phyloP scores from a whole-genome alignment of 2,888 invertebrate genomes.

The Campopleginae sp. region DNA sequence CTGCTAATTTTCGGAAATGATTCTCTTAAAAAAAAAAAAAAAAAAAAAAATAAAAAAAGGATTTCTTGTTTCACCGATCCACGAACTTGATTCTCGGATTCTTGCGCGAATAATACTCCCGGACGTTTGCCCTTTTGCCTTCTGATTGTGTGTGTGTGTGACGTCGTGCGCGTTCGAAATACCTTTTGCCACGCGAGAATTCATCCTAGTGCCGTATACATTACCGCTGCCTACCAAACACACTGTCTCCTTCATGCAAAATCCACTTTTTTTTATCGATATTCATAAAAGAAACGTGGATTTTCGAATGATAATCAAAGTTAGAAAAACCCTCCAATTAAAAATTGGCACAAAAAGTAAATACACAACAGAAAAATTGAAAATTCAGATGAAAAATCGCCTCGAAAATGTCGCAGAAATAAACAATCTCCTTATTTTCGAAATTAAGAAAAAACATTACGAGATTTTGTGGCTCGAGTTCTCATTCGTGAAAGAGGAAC shows the following conservation, averaged over 20 bases:
- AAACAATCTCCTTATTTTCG: neutral
- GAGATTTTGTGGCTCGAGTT: neutral
- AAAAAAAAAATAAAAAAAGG: slow-evolving; percentile 27
- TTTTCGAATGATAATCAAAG: neutral
- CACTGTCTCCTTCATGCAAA: neutral
- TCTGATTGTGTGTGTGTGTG: slow-evolving; percentile 41
- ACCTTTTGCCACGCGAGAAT: slow-evolving; percentile 46
- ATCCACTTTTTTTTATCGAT: neutral
- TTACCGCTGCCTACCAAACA: neutral
- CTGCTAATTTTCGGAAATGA: neutral
- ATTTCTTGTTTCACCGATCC: slow-evolving; percentile 10
- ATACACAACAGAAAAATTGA: no score
- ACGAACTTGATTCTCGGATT: slow-evolving; percentile 12
- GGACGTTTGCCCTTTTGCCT: slow-evolving; percentile 53
- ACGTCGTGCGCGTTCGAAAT: slow-evolving; percentile 48
- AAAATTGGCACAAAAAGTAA: neutral
- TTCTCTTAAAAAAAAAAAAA: slow-evolving; percentile 1
- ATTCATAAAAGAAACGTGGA: neutral
- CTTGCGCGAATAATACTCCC: slow-evolving; percentile 53
- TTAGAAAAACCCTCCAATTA: neutral
- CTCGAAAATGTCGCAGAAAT: neutral
- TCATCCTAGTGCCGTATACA: slow-evolving; percentile 37
- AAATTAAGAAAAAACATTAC: neutral
- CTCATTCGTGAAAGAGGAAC: neutral
- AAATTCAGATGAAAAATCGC: no score